Percentiles rank a stretch among this genome's conserved stretches.
Evolutionary conservation across 2,113 vertebrate genomes (phyloP).

Genomic region (Gasterosteus aculeatus): DNA sequence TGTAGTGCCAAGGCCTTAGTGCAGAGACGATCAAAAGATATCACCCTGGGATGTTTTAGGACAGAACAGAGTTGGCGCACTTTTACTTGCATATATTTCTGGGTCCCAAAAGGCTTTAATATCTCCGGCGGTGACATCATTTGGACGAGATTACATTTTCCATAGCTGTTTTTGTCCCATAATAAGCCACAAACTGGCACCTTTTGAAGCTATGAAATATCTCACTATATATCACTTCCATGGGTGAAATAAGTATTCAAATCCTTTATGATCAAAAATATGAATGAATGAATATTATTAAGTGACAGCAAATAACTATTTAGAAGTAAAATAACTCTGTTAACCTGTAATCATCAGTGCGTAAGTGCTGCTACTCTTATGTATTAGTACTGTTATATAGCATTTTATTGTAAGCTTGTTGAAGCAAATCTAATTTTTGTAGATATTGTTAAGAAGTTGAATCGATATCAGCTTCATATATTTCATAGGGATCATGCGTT

Average conservation of each 20-base stretch:
- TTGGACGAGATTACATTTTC: constrained; percentile 22
- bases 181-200: background rate
- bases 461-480: background rate
- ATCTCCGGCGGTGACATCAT: background rate
- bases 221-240: constrained; percentile 7
- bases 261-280: background rate
- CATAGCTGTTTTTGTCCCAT: constrained; percentile 23
- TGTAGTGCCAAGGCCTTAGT: constrained; percentile 25
- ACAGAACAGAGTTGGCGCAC: background rate
- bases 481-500: background rate
- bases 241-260: background rate
- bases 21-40: constrained; percentile 41
- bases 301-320: background rate
- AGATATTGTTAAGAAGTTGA: background rate
- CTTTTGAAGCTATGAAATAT: background rate
- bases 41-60: background rate
- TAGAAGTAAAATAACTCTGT: background rate
- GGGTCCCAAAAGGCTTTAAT: background rate
- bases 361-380: background rate
- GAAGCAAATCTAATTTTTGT: background rate
- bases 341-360: background rate
- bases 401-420: background rate
- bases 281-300: too few relatives aligned
- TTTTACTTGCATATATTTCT: constrained; percentile 10
- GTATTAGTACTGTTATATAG: background rate